Evolutionary conservation across 2,113 vertebrate species (phyloP).

Genomic region (Rhea pennata): DNA sequence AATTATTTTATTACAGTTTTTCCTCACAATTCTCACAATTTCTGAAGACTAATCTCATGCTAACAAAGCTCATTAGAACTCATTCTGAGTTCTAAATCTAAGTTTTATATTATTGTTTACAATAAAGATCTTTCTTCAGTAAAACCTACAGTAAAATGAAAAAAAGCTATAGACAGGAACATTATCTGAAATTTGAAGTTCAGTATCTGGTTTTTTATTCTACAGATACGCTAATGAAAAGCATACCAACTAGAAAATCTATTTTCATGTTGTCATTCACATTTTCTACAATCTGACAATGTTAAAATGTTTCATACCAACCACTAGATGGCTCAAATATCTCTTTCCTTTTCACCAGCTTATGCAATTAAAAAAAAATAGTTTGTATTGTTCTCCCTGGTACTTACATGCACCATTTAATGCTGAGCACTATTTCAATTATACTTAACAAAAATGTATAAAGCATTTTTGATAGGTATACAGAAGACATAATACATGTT

Average conservation of each 20-base stretch:
- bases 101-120: background rate
- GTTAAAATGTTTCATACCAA: conserved; percentile 33
- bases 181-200: background rate
- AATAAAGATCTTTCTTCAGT: background rate
- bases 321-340: conserved; percentile 70
- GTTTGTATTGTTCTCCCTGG: background rate
- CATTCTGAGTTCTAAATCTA: background rate
- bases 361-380: conserved; percentile 4
- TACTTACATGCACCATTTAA: background rate
- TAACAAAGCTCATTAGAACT: background rate
- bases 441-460: background rate
- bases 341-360: background rate
- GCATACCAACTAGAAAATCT: background rate
- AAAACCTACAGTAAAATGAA: background rate
- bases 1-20: background rate
- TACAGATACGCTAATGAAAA: background rate
- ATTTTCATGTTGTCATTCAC: background rate
- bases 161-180: background rate
- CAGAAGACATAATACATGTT: background rate
- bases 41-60: background rate
- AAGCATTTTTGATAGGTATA: background rate
- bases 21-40: background rate
- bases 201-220: background rate
- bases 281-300: background rate
- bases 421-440: background rate